Evolutionary conservation across 2,113 vertebrate species (phyloP), one percentile per base, ranked within the genome.

Genomic region (Mastomys coucha): DNA sequence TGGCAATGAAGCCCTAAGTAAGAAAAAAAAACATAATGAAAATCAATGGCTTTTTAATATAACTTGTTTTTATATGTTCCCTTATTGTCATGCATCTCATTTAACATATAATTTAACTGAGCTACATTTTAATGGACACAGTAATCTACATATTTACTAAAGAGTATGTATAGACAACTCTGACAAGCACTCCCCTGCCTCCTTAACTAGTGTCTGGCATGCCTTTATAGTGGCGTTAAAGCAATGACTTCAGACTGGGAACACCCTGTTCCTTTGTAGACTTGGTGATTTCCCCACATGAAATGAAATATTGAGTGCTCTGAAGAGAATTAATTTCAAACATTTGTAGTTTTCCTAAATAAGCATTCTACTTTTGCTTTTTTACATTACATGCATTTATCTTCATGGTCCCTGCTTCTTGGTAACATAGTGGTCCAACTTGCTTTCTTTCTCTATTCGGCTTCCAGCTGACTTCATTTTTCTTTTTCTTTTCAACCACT

Each of bases 241-340:
- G 28, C 33, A 33, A 20, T 60, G 33, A 73, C 81, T 87, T 86
- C 49, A 89, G 88, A 56, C 73, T 85, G 73, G 58, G 26, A 81
- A 92, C 58, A 51, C 78, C 26, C 22, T 3, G 20, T 58, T 93
- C 9, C 22, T 5, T 81, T 75, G 53, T 17, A n/a, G 76, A 49
- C 31, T 69, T 85, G 2, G 20, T 88, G 28, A 86, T 89, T 93
- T 31, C 80, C 11, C 76, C 70, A 69, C 60, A 73, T 65, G 36
- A 94, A 89, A 56, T 91, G 69, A 96, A 94, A 77, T 77, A 85
- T 13, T 39, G 45, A 60, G 9, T 91, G 31, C 10, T 70, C 58
- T 49, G 31, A 94, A 73, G 58, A 92, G 56, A 91, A 73, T 72
- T 93, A 33, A 95, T 93, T 75, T 89, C 31, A 73, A 93, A 73